Conservation (phyloP, 2,888 invertebrate species). For the Polyploca ridens region DNA sequence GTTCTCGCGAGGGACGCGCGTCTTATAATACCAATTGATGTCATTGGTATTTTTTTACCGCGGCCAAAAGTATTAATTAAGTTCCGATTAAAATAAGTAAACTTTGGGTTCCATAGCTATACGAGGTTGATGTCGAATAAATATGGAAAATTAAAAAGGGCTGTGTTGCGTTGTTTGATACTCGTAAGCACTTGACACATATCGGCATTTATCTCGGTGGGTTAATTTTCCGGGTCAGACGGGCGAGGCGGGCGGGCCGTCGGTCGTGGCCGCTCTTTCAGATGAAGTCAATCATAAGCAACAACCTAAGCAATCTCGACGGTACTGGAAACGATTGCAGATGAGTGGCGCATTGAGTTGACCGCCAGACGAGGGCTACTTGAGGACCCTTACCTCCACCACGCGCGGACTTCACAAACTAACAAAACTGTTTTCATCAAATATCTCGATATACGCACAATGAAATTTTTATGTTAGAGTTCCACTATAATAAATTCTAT, state of each 20-base stretch:
- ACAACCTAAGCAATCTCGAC: conserved; percentile 77
- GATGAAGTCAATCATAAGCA: conserved; percentile 80
- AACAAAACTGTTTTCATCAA: conserved; percentile 54
- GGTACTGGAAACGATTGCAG: conserved; percentile 69
- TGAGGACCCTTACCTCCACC: conserved; percentile 60
- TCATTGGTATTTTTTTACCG: too few relatives aligned
- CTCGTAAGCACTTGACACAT: conserved; percentile 64
- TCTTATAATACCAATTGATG: too few relatives aligned
- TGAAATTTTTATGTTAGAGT: conserved; percentile 28
- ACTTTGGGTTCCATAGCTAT: neutral
- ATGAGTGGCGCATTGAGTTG: conserved; percentile 71
- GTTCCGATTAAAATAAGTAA: neutral
- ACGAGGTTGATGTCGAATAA: neutral
- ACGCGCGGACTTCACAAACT: conserved; percentile 44
- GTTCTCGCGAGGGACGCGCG: too few relatives aligned
- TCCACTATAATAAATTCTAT: conserved; percentile 26
- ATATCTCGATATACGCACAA: conserved; percentile 37
- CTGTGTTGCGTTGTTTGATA: conserved; percentile 41
- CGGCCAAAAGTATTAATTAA: too few relatives aligned
- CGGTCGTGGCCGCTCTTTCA: conserved; percentile 39
- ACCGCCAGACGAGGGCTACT: conserved; percentile 61
- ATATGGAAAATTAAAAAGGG: conserved; percentile 21
- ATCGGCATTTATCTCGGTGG: conserved; percentile 68
- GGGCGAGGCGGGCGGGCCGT: conserved; percentile 38
- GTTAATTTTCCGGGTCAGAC: conserved; percentile 73